Conservation (phyloP, 2,888 invertebrate genomes). For the Scaptomyza cyrtandrae region DNA sequence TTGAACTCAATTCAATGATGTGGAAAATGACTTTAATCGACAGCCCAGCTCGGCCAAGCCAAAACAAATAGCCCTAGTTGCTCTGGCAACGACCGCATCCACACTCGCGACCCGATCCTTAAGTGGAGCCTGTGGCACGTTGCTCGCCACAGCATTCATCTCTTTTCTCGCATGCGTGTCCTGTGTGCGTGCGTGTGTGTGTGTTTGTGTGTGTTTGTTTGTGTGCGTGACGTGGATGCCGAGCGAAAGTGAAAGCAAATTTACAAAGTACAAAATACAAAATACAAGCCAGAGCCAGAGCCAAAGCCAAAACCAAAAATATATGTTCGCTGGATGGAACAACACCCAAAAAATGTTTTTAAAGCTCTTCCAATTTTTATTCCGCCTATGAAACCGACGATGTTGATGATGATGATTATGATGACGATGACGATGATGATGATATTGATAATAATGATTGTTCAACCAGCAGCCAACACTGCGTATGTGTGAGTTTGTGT, state of each 20-base stretch:
- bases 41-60: conserved; percentile 1
- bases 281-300: conserved; percentile 6
- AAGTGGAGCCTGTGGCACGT: conserved; percentile 23
- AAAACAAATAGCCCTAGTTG: conserved; percentile 2
- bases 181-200: conserved; percentile 3
- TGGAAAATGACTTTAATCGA: conserved; percentile 72
- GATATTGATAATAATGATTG: conserved; percentile 9
- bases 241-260: conserved; percentile 18
- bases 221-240: conserved; percentile 2
- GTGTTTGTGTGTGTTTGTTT: conserved; percentile 5
- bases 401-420: not conserved
- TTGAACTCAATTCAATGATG: conserved; percentile 75
- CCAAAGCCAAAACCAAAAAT: conserved; percentile 17
- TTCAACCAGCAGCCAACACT: not conserved
- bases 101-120: not conserved
- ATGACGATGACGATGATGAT: conserved; percentile 8
- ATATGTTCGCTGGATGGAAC: conserved; percentile 24
- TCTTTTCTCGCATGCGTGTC: not conserved
- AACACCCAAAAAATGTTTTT: conserved; percentile 47
- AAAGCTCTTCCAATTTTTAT: conserved; percentile 29
- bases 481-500: not conserved
- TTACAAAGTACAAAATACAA: conserved; percentile 12
- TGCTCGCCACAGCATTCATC: conserved; percentile 9
- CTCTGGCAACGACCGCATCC: conserved; percentile 2
- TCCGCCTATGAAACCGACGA: conserved; percentile 23